Base-by-base conservation (phyloP, 2,888 invertebrate genomes). In the Pyrochroa serraticornis region DNA sequence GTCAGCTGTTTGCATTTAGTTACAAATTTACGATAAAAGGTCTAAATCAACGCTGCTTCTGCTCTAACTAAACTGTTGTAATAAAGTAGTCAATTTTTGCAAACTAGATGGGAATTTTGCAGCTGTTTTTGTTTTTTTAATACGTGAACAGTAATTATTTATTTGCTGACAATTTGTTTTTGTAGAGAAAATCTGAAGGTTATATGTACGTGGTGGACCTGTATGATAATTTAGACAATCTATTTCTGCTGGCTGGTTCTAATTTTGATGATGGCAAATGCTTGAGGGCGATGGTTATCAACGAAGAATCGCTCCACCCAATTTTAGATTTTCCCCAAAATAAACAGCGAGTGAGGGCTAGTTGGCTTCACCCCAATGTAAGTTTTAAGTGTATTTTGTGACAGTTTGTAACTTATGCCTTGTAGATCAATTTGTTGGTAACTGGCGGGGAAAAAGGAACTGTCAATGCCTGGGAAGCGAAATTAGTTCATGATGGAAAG, bases 391-490 rank as follows among this genome's bases (percentile, higher is more conserved):
- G 13, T 7, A 12, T 51, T 32, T 47, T 34, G 43, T 48, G 37
- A 31, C 6, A 22, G 35, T 43, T 7, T 8, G 30, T 54, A 34
- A 22, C 35, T 59, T 49, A 42, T 58, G 55, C 64, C 43, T 64
- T 79, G 8, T 75, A 90, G 87, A 81, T 80, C 22, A 85, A 87
- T 63, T 61, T 85, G 12, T 75, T 91, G 42, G 74, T 91, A 59
- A 91, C 90, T 7, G 86, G 87, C 12, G 92, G 92, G 2, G 92
- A 92, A 79, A 77, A 82, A n/a, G 89, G 89, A 8, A 77, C 85
- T 37, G 69, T 92, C 7, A 84, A 85, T 69, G 77, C 87, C 37
- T 92, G 92, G 92, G 79, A 80, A 58, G 73, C 71, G 8, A 66
- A 67, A 33, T 51, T 64, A 57, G 46, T 33, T 34, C 12, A 51